Percentiles rank a stretch among this genome's conserved stretches.
phyloP scores from a whole-genome alignment of 2,113 vertebrate species.

The Cercocebus atys region DNA sequence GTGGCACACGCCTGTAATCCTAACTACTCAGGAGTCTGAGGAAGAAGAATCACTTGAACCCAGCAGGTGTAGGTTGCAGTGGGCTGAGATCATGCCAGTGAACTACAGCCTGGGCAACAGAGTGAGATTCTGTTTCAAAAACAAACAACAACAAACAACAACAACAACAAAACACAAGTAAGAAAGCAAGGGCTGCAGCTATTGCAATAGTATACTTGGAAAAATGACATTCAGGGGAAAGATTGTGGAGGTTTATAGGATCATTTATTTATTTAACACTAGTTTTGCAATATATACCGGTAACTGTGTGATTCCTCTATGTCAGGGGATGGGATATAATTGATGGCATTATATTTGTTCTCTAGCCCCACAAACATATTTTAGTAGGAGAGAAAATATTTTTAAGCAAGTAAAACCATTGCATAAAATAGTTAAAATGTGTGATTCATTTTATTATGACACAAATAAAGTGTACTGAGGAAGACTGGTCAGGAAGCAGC shows the following conservation, averaged over 20 bases:
- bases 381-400: not conserved
- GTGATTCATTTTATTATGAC: not conserved
- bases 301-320: not conserved
- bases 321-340: too few species aligned
- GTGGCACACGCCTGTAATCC: too few species aligned
- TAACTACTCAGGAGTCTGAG: too few species aligned
- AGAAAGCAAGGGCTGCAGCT: rapidly evolving
- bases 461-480: not conserved
- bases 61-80: too few species aligned
- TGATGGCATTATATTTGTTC: not conserved
- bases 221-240: not conserved
- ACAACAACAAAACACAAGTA: not conserved
- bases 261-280: not conserved
- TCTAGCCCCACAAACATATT: not conserved
- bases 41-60: too few species aligned
- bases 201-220: not conserved
- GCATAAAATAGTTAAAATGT: not conserved
- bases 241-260: rapidly evolving
- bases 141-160: too few species aligned
- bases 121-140: too few species aligned
- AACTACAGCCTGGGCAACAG: too few species aligned
- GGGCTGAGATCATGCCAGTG: too few species aligned
- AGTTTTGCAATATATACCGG: not conserved
- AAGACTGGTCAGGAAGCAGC: not conserved
- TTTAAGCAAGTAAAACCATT: not conserved